Evolutionary conservation across 2,113 vertebrate species (phyloP).

Genomic region (Thamnaconus septentrionalis): DNA sequence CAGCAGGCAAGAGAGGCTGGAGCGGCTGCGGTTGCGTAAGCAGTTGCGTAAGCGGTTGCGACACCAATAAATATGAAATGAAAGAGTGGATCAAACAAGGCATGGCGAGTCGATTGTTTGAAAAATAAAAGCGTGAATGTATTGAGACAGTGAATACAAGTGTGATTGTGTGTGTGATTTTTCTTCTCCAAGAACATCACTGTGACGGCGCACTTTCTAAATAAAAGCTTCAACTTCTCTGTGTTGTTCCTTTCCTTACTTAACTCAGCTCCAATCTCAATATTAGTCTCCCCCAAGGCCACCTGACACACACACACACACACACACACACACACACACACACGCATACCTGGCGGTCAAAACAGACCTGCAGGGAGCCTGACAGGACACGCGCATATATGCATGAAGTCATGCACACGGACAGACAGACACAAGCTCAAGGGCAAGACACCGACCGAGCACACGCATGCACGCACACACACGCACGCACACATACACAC

Average conservation of each 20-base stretch:
- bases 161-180: neutral
- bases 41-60: no score
- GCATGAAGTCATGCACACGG: neutral
- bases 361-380: constrained; percentile 24
- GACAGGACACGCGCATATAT: constrained; percentile 8
- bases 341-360: constrained; percentile 21
- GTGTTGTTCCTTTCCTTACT: constrained; percentile 41
- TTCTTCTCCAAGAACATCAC: constrained; percentile 6
- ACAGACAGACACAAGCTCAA: no score
- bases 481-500: constrained; percentile 9
- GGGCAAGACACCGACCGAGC: neutral
- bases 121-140: no score
- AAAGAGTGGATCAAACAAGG: no score
- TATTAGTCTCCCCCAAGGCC: constrained; percentile 50
- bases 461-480: constrained; percentile 13
- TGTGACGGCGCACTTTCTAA: constrained; percentile 50
- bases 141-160: no score
- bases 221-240: no score
- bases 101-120: no score
- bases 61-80: no score
- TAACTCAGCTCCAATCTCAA: constrained; percentile 52
- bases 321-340: constrained; percentile 15
- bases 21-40: no score
- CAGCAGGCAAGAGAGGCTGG: no score
- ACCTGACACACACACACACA: constrained; percentile 33